Base-by-base conservation (phyloP, 1,140 invertebrate species). In the Papilio xuthus region DNA sequence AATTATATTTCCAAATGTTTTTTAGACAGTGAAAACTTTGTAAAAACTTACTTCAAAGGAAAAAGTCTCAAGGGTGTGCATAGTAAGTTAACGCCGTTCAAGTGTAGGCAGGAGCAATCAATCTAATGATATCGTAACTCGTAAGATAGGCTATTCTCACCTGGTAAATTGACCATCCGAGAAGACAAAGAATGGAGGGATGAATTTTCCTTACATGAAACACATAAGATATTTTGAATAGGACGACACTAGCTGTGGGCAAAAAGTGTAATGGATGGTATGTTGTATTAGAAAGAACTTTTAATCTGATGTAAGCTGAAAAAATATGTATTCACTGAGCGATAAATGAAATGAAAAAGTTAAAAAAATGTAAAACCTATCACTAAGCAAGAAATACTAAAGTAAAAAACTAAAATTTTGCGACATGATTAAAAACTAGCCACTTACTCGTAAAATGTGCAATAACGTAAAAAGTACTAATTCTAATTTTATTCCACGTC, bases 31-130 rank as follows among this genome's bases (percentile, higher is more conserved):
- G 32, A 37, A 10, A 44, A 44, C 13, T 44, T 9, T 13, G 32
- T 23, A 67, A 67, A 67, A n/a, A n/a, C n/a, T n/a, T 67, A 67
- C 20, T 32, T 9, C 18, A 75, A 75, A 74, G 47, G 47, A 50
- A 28, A 75, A 75, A 75, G 47, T 47, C 72, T 13, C 72, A 75
- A 56, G 72, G 72, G 28, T 75, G 70, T 42, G 12, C 47, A 56
- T 50, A 53, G 15, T 42, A 60, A 18, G 60, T 50, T 47, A 73
- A 23, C 10, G 41, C n/a, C 15, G 1, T 2, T 47, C 13, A 74
- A 53, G 72, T 56, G 44, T 15, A 53, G 26, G 44, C 50, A 56
- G 6, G 28, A 53, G 73, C 12, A 26, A 75, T 75, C 73, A 75
- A 60, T 76, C 74, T 42, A 63, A 76, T 9, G 28, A 23, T 41